Conservation (phyloP, 2,888 invertebrate species). For the Caenorhabditis parvicauda region DNA sequence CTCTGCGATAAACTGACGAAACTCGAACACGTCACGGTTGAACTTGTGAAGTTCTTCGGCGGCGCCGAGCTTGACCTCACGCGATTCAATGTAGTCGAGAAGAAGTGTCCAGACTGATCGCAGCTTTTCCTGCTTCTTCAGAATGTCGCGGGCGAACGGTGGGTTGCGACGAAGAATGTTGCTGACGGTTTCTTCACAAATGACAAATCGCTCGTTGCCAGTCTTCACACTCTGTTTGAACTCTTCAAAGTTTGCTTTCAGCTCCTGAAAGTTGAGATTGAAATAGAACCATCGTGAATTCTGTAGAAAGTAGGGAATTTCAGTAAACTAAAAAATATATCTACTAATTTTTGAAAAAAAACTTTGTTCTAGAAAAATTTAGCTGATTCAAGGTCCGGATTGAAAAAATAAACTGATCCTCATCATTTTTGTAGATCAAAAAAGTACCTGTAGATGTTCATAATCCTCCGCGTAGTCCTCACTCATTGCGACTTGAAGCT, state of each 20-base stretch:
- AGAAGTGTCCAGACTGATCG: constrained; percentile 78
- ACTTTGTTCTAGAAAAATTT: too few relatives aligned
- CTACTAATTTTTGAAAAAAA: neutral
- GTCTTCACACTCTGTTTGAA: constrained; percentile 85
- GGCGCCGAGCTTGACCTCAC: constrained; percentile 83
- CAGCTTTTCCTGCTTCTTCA: constrained; percentile 68
- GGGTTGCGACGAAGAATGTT: constrained; percentile 75
- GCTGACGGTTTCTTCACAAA: constrained; percentile 84
- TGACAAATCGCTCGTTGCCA: constrained; percentile 83
- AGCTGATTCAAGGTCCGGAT: too few relatives aligned
- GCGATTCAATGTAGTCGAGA: constrained; percentile 79
- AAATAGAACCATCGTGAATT: too few relatives aligned
- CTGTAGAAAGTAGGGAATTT: too few relatives aligned
- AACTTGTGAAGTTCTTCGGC: constrained; percentile 96
- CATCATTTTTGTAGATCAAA: too few relatives aligned
- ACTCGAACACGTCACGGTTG: constrained; percentile 73
- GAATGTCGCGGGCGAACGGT: constrained; percentile 81
- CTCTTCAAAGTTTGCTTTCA: constrained; percentile 87
- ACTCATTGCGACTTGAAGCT: constrained; percentile 81
- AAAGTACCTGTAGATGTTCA: constrained; percentile 60
- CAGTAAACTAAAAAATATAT: too few relatives aligned
- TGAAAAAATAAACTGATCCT: too few relatives aligned
- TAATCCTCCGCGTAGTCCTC: constrained; percentile 92
- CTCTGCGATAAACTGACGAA: constrained; percentile 67
- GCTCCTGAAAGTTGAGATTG: too few relatives aligned